These are phyloP conservation scores for Artibeus jamaicensis DNA, from an alignment of 2,797 vertebrate genomes.

Conservation along the genomic window DNA sequence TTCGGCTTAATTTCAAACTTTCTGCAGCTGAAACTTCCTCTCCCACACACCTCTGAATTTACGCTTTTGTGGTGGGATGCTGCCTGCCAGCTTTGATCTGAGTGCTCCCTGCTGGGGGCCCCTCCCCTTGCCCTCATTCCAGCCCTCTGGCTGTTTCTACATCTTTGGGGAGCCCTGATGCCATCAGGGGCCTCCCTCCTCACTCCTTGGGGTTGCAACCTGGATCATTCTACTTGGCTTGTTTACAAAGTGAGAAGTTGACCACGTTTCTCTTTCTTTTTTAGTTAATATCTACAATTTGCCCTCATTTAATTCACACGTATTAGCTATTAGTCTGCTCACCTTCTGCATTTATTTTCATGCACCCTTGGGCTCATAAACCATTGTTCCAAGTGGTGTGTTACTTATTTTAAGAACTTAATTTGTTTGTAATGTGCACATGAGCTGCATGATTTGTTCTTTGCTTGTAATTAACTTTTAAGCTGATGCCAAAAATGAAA, in stretches of 20 bases:
- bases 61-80: background rate
- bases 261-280: background rate
- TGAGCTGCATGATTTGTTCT: slow-evolving; percentile 65
- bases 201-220: background rate
- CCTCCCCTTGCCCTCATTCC: slow-evolving; percentile 46
- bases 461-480: slow-evolving; percentile 75
- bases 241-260: slow-evolving; percentile 48
- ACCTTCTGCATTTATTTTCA: slow-evolving; percentile 57
- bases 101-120: background rate
- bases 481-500: slow-evolving; percentile 56
- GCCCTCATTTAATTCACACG: slow-evolving; percentile 49
- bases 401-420: slow-evolving; percentile 71
- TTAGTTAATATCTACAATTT: slow-evolving; percentile 33
- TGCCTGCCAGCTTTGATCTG: background rate
- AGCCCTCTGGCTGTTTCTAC: slow-evolving; percentile 10
- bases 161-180: slow-evolving; percentile 45
- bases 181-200: background rate
- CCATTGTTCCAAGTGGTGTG: slow-evolving; percentile 62
- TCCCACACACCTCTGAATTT: slow-evolving; percentile 49
- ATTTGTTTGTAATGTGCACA: slow-evolving; percentile 71
- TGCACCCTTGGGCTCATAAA: slow-evolving; percentile 46
- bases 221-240: slow-evolving; percentile 50
- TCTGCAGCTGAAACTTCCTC: slow-evolving; percentile 3
- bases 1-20: slow-evolving; percentile 39
- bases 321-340: slow-evolving; percentile 55